Conservation (phyloP, 2,113 vertebrate species). For the Thamnophis sirtalis region DNA sequence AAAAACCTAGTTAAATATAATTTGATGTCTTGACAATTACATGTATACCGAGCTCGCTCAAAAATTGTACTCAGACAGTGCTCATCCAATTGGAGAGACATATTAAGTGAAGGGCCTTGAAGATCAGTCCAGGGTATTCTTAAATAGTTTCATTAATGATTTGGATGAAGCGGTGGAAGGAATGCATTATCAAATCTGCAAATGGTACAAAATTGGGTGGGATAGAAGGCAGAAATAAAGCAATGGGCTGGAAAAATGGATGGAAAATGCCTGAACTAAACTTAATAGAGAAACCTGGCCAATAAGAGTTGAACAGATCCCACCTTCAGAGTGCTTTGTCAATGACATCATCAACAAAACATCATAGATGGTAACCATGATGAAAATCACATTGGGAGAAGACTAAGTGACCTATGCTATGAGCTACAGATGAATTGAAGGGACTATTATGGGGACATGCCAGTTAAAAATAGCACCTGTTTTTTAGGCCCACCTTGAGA, state of each 20-base stretch:
- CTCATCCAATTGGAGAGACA: neutral
- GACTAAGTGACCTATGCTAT: neutral
- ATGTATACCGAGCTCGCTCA: neutral
- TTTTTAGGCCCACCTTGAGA: neutral
- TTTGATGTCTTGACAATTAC: neutral
- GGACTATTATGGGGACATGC: neutral
- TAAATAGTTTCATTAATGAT: neutral
- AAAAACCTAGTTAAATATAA: neutral
- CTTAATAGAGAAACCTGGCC: neutral
- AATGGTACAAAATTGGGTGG: neutral
- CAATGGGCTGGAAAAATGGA: neutral
- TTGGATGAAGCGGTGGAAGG: neutral
- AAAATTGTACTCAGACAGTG: neutral
- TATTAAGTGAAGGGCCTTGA: neutral
- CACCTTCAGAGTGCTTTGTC: neutral
- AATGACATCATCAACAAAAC: neutral
- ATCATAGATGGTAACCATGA: neutral
- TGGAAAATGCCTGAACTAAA: neutral
- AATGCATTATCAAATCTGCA: neutral
- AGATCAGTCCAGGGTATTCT: neutral
- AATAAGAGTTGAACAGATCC: neutral
- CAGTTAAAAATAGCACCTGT: neutral
- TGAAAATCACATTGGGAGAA: neutral
- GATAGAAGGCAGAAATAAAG: neutral
- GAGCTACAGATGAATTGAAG: neutral